These are phyloP conservation scores for Eremophila alpestris DNA, from an alignment of 2,797 vertebrate genomes.

Conservation along the genomic window DNA sequence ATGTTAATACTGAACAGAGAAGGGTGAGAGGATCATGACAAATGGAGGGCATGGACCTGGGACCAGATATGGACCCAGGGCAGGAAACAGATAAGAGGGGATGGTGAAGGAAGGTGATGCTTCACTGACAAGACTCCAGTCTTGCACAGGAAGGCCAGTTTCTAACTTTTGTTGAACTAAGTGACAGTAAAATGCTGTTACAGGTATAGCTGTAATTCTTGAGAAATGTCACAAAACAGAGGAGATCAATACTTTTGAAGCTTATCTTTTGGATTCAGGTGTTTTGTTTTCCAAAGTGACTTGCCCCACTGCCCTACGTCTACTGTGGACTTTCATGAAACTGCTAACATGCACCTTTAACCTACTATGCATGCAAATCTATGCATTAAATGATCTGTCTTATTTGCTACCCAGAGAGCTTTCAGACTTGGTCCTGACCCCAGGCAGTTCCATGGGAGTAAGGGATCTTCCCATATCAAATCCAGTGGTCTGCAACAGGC, in stretches of 20 bases:
- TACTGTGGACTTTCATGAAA: background rate
- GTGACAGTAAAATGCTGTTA: background rate
- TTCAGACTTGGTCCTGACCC: background rate
- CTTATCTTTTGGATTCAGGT: background rate
- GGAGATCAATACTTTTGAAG: background rate
- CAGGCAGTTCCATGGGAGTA: accelerated
- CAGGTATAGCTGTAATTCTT: background rate
- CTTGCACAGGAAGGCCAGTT: background rate
- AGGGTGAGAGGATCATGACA: background rate
- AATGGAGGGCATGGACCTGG: background rate
- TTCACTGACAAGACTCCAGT: background rate
- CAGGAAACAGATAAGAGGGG: background rate
- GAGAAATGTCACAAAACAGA: background rate
- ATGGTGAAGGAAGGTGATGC: background rate
- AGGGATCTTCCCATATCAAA: background rate
- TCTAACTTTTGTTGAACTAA: background rate
- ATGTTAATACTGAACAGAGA: background rate
- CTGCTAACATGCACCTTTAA: accelerated
- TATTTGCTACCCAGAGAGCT: background rate
- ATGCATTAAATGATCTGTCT: background rate
- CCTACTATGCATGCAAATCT: background rate
- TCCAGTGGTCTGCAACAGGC: background rate
- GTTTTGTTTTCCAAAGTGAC: background rate
- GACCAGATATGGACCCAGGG: background rate
- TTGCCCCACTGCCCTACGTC: background rate